phyloP scores from a whole-genome alignment of 2,888 invertebrate genomes.

The Scaptomyza parva region DNA sequence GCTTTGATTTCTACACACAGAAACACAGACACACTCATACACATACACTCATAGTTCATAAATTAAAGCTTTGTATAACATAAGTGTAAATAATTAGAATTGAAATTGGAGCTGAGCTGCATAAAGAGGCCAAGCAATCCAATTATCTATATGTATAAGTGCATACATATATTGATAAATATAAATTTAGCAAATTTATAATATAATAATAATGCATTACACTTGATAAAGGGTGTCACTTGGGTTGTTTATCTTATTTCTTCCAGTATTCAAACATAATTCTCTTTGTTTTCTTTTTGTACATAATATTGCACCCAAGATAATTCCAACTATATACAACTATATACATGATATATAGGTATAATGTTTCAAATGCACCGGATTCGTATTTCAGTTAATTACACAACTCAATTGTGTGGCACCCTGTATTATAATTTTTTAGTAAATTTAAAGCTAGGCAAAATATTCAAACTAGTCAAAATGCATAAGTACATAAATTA shows the following conservation, averaged over 20 bases:
- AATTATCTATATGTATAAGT: background rate
- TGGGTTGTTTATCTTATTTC: constrained; percentile 30
- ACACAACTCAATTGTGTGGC: constrained; percentile 18
- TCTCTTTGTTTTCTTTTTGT: constrained; percentile 45
- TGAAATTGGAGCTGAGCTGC: constrained; percentile 27
- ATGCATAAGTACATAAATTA: constrained; percentile 38
- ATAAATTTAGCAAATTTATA: constrained; percentile 38
- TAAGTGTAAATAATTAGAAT: constrained; percentile 60
- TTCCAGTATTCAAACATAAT: constrained; percentile 34
- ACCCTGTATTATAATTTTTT: constrained; percentile 66
- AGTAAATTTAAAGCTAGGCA: constrained; percentile 60
- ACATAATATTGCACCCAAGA: constrained; percentile 47
- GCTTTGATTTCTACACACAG: constrained; percentile 58
- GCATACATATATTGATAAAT: constrained; percentile 3
- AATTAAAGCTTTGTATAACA: constrained; percentile 47
- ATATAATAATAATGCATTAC: constrained; percentile 8
- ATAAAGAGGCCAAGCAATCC: constrained; percentile 26
- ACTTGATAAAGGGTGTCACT: constrained; percentile 27
- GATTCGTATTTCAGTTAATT: constrained; percentile 39
- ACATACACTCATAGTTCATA: constrained; percentile 15
- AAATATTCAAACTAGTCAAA: constrained; percentile 59
- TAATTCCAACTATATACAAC: constrained; percentile 27
- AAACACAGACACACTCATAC: constrained; percentile 29
- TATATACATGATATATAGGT: constrained; percentile 24
- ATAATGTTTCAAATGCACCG: constrained; percentile 59